Evolutionary conservation across 2,888 invertebrate species (phyloP).

Genomic region (Carpatolechia fugitivella): DNA sequence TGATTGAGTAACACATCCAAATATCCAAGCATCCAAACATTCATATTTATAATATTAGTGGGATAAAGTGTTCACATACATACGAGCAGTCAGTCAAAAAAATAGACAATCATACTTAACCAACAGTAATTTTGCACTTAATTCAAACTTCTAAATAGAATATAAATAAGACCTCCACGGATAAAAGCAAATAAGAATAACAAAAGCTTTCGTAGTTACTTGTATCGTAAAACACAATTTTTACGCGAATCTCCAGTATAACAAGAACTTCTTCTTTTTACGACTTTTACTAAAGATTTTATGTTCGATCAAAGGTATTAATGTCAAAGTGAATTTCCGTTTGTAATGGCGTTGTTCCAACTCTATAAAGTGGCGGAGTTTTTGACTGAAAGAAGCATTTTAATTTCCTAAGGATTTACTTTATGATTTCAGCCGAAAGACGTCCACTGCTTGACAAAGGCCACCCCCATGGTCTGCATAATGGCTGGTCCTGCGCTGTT

Average conservation of each 20-base stretch:
- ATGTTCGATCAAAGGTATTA: constrained; percentile 1
- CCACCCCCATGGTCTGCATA: too few relatives aligned
- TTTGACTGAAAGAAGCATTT: too few relatives aligned
- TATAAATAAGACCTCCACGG: neutral
- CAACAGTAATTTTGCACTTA: neutral
- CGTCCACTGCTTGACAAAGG: too few relatives aligned
- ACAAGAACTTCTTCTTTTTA: constrained; percentile 40
- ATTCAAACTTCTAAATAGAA: neutral
- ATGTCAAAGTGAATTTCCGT: neutral
- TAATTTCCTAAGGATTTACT: too few relatives aligned
- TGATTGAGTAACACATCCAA: too few relatives aligned
- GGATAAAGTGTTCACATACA: too few relatives aligned
- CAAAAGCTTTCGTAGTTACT: constrained; percentile 39
- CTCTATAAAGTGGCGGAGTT: too few relatives aligned
- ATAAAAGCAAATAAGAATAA: constrained; percentile 10
- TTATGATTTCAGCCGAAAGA: too few relatives aligned
- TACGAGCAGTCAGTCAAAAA: too few relatives aligned
- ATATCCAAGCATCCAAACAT: too few relatives aligned
- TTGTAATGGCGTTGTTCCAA: neutral
- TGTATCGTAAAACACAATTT: constrained; percentile 50
- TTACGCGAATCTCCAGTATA: constrained; percentile 43
- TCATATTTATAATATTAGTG: too few relatives aligned
- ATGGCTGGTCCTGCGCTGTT: too few relatives aligned
- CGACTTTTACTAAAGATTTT: constrained; percentile 16
- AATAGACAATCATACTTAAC: constrained; percentile 40